phyloP scores from a whole-genome alignment of 2,888 invertebrate genomes.

The Aproaerema taeniolella region DNA sequence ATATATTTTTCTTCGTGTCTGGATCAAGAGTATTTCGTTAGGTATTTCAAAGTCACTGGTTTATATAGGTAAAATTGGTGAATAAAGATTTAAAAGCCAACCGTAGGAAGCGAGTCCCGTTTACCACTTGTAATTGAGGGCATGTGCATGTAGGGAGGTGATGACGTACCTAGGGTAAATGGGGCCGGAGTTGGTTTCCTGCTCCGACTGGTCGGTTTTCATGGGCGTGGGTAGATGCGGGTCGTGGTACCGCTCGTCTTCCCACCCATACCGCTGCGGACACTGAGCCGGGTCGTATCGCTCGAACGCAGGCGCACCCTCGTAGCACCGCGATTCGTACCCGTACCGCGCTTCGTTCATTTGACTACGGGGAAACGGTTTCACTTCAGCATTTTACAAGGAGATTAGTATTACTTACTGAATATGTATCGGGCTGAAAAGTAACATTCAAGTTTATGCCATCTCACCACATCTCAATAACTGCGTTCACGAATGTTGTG shows the following conservation, averaged over 20 bases:
- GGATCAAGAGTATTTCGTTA: too few species aligned
- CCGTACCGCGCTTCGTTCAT: conserved; percentile 80
- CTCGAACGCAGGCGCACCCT: conserved; percentile 71
- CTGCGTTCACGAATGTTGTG: conserved; percentile 14
- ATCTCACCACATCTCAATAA: too few species aligned
- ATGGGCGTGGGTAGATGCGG: conserved; percentile 77
- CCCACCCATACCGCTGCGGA: conserved; percentile 72
- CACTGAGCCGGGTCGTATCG: conserved; percentile 72
- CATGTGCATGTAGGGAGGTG: conserved; percentile 6
- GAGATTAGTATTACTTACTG: too few species aligned
- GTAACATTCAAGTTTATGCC: too few species aligned
- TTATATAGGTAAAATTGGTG: too few species aligned
- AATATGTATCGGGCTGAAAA: too few species aligned
- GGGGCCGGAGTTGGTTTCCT: conserved; percentile 82
- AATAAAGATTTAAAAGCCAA: too few species aligned
- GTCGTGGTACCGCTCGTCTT: conserved; percentile 79
- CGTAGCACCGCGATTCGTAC: conserved; percentile 71
- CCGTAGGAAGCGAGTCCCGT: conserved; percentile 46
- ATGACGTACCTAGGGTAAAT: conserved; percentile 83
- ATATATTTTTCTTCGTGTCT: too few species aligned
- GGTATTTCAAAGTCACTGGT: too few species aligned
- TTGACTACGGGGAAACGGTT: conserved; percentile 44
- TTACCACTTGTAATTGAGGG: conserved; percentile 53
- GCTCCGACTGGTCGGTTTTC: conserved; percentile 84
- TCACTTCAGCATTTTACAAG: conserved; percentile 6